A percentile compares a stretch with the other conserved stretches of the same genome.
Evolutionary conservation across 1,140 invertebrate species (phyloP).

Genomic region (Aculops lycopersici): DNA sequence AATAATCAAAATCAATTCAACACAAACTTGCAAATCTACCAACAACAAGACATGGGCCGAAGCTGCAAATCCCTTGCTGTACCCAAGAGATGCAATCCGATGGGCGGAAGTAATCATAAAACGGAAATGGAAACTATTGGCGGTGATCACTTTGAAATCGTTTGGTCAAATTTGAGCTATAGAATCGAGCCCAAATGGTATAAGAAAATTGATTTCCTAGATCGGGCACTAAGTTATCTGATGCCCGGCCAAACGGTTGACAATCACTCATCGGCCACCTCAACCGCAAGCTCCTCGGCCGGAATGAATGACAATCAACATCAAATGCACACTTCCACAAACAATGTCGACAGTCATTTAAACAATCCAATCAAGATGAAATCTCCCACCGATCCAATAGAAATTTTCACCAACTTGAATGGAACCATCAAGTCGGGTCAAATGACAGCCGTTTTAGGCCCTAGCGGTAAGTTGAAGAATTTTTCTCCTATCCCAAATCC

Average conservation of each 20-base stretch:
- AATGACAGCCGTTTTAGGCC: constrained; percentile 22
- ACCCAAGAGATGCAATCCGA: neutral
- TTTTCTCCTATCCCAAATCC: too few relatives aligned
- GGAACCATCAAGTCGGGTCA: constrained; percentile 15
- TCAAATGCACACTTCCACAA: neutral
- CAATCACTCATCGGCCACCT: neutral
- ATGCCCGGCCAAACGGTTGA: neutral
- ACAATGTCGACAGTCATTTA: neutral
- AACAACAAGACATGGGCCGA: neutral
- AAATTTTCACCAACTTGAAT: constrained; percentile 25
- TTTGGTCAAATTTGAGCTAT: constrained; percentile 1
- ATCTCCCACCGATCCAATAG: neutral
- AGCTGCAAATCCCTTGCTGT: neutral
- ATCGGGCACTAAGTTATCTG: too few relatives aligned
- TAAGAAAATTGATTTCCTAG: too few relatives aligned
- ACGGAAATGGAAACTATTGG: neutral
- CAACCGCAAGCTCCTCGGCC: neutral
- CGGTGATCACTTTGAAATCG: neutral
- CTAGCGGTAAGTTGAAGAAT: constrained; percentile 23
- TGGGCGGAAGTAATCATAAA: neutral
- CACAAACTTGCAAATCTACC: neutral
- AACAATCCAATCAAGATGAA: neutral
- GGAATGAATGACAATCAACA: neutral
- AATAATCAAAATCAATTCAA: neutral
- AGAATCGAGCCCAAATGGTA: neutral